These are phyloP conservation scores for Gymnocephalus cernua DNA, from an alignment of 2,113 vertebrate genomes.

Conservation along the genomic window DNA sequence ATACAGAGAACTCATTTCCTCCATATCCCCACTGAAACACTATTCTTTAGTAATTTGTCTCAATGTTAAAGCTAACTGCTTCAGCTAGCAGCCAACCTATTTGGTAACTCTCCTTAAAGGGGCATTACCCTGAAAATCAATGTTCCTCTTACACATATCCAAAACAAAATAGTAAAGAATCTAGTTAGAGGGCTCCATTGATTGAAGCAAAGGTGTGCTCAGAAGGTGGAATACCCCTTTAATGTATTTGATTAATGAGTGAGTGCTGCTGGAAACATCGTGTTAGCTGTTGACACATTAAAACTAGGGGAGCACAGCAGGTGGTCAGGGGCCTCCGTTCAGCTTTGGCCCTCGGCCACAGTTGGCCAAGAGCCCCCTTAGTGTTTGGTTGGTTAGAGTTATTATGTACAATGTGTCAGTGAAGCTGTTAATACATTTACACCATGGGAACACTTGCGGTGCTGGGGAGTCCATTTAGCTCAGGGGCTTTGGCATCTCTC, in stretches of 20 bases:
- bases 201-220: slow-evolving; percentile 10
- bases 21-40: not conserved
- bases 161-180: slow-evolving; percentile 21
- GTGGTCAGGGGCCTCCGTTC: slow-evolving; percentile 27
- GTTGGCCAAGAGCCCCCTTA: slow-evolving; percentile 47
- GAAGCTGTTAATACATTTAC: slow-evolving; percentile 70
- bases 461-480: slow-evolving; percentile 71
- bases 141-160: not conserved
- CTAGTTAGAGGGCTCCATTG: not conserved
- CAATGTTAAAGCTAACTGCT: not conserved
- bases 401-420: slow-evolving; percentile 64
- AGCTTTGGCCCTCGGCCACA: slow-evolving; percentile 35
- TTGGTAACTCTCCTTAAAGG: not conserved
- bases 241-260: slow-evolving; percentile 35
- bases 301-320: slow-evolving; percentile 42
- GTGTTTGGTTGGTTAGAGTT: slow-evolving; percentile 66
- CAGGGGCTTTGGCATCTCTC: slow-evolving; percentile 67
- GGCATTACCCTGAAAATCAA: slow-evolving; percentile 4
- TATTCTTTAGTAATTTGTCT: not conserved
- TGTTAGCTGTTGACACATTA: slow-evolving; percentile 41
- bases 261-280: slow-evolving; percentile 31
- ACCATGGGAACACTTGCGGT: slow-evolving; percentile 53
- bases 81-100: not conserved
- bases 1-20: not conserved
- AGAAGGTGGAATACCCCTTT: slow-evolving; percentile 26